Evolutionary conservation across 2,888 invertebrate genomes (phyloP).

Genomic region (Volucella inflata): DNA sequence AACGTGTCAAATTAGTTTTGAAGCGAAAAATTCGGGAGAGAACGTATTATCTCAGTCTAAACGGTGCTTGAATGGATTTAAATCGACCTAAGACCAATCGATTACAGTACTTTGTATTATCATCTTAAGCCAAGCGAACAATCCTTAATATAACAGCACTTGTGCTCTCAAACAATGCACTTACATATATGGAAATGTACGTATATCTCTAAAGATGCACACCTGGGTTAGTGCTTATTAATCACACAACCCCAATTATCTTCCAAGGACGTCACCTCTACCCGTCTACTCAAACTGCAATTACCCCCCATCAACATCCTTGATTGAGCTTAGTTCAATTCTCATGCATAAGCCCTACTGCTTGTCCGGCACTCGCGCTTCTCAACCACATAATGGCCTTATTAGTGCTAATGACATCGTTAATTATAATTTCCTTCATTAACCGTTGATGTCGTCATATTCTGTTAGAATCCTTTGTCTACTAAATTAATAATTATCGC

Average conservation of each 20-base stretch:
- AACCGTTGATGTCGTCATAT: slow-evolving; percentile 38
- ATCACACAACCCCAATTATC: not conserved
- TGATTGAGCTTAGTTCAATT: slow-evolving; percentile 44
- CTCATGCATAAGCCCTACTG: slow-evolving; percentile 50
- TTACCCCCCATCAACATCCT: not conserved
- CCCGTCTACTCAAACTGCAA: not conserved
- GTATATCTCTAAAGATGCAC: too few relatives aligned
- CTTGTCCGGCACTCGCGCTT: slow-evolving; percentile 37
- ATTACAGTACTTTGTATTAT: too few relatives aligned
- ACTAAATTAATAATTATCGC: slow-evolving; percentile 30
- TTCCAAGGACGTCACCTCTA: slow-evolving; percentile 4
- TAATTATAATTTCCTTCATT: slow-evolving; percentile 66
- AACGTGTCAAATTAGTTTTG: too few relatives aligned
- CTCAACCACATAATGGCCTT: slow-evolving; percentile 46
- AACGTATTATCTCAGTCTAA: too few relatives aligned
- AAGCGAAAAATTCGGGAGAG: too few relatives aligned
- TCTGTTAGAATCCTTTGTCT: slow-evolving; percentile 1
- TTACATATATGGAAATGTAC: too few relatives aligned
- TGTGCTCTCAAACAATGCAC: too few relatives aligned
- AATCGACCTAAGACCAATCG: too few relatives aligned
- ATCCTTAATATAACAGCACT: too few relatives aligned
- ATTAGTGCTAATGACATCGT: slow-evolving; percentile 64
- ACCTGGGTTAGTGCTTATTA: slow-evolving; percentile 21
- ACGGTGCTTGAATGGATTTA: too few relatives aligned
- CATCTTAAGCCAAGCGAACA: too few relatives aligned